phyloP scores from a whole-genome alignment of 2,888 invertebrate species.

The Tenthredo mesomela region DNA sequence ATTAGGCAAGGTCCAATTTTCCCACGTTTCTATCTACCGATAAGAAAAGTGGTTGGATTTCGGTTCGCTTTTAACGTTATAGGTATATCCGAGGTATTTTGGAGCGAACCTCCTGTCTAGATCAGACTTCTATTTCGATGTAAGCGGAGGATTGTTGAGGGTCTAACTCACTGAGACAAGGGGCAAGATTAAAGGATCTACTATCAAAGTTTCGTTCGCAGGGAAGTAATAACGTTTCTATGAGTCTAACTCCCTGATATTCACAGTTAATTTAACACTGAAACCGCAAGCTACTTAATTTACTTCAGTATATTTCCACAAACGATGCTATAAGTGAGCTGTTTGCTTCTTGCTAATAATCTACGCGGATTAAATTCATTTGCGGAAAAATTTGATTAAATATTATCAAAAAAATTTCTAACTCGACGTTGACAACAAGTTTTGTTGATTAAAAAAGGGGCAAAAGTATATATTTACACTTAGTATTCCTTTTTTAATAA shows the following conservation, averaged over 20 bases:
- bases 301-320: background rate
- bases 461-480: too few species aligned
- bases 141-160: slow-evolving; percentile 27
- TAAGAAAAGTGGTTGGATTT: slow-evolving; percentile 23
- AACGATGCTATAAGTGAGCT: background rate
- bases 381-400: too few species aligned
- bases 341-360: background rate
- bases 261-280: background rate
- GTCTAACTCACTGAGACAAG: background rate
- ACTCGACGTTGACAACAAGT: too few species aligned
- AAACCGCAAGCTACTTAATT: background rate
- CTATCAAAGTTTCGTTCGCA: background rate
- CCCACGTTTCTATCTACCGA: background rate
- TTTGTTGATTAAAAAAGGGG: too few species aligned
- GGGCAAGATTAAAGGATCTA: slow-evolving; percentile 33
- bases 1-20: background rate
- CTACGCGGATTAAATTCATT: background rate
- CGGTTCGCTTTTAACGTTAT: background rate
- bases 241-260: background rate
- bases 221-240: background rate
- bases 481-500: too few species aligned
- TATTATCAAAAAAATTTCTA: too few species aligned
- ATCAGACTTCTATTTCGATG: background rate
- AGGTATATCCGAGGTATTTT: background rate
- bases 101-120: slow-evolving; percentile 1